These are phyloP conservation scores for Drosophila pruinosa DNA, from an alignment of 1,140 invertebrate species.

Conservation along the genomic window DNA sequence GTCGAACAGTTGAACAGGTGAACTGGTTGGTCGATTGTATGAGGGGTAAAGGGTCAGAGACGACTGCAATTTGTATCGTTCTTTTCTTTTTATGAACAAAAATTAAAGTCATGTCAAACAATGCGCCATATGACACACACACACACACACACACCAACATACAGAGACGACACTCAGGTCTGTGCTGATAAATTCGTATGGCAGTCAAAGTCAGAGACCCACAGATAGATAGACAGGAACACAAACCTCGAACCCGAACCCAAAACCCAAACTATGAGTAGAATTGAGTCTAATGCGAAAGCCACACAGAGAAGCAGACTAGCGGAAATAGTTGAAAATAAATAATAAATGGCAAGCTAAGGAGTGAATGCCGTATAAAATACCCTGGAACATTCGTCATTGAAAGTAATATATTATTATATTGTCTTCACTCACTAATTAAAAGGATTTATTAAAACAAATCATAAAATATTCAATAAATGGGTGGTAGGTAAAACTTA, in stretches of 20 bases:
- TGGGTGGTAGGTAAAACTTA: too few relatives aligned
- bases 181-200: conserved; percentile 26
- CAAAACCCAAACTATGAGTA: not conserved
- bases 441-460: too few relatives aligned
- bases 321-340: conserved; percentile 54
- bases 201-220: conserved; percentile 17
- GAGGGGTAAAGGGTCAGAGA: not conserved
- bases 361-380: not conserved
- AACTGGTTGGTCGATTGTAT: too few relatives aligned
- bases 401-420: too few relatives aligned
- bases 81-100: conserved; percentile 27
- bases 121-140: conserved; percentile 66
- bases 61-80: conserved; percentile 55
- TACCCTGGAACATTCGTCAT: not conserved
- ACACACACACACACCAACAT: not conserved
- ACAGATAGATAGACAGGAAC: conserved; percentile 32
- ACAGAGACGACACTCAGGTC: not conserved
- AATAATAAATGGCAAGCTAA: conserved; percentile 25
- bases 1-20: not conserved
- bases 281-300: conserved; percentile 56
- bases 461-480: too few relatives aligned
- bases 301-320: conserved; percentile 40
- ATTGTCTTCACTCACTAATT: too few relatives aligned
- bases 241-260: conserved; percentile 3
- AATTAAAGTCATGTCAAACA: conserved; percentile 75